Base-by-base conservation (phyloP, 2,888 invertebrate species). In the Philereme vetulata region DNA sequence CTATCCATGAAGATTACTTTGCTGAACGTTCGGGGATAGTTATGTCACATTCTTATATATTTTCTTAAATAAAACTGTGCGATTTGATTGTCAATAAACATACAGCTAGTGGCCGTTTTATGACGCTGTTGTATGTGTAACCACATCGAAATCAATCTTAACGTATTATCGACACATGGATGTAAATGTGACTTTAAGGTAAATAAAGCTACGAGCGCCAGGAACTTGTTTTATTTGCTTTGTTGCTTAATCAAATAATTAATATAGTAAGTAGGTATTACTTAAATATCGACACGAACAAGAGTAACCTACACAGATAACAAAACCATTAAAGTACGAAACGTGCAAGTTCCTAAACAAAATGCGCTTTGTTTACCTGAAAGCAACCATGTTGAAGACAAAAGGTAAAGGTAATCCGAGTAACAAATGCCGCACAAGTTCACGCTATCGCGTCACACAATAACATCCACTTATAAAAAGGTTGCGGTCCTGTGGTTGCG, bases 381-480 rank as follows among this genome's bases (percentile, higher is more conserved):
- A 71, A 74, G 75, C 65, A 70, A 72, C 74, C 76, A 76, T 78
- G 64, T 56, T 65, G 66, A 64, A 64, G 62, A 67, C 65, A 65
- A 67, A 65, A 66, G 60, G 65, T 60, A 64, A 60, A 65, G 50
- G 66, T 67, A 67, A 68, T 66, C 65, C 65, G 66, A 69, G 69
- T 58, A 66, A 66, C 62, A 59, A 67, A 63, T 55, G 64, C 49
- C 65, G 60, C 67, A 64, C 62, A 72, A 72, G 64, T 64, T 66
- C 72, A 74, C 77, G 72, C 68, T 74, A 73, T 71, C 74, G 65
- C 71, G 66, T 77, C 79, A 81, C 81, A 77, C 72, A 74, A 74
- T 74, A 79, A 70, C 78, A 81, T 77, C 68, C 61, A 65, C 75
- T 35, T 5, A 81, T 74, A 72, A 77, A 75, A 81, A 82, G 73